phyloP scores from a whole-genome alignment of 2,888 invertebrate species.

The Ditula angustiorana region DNA sequence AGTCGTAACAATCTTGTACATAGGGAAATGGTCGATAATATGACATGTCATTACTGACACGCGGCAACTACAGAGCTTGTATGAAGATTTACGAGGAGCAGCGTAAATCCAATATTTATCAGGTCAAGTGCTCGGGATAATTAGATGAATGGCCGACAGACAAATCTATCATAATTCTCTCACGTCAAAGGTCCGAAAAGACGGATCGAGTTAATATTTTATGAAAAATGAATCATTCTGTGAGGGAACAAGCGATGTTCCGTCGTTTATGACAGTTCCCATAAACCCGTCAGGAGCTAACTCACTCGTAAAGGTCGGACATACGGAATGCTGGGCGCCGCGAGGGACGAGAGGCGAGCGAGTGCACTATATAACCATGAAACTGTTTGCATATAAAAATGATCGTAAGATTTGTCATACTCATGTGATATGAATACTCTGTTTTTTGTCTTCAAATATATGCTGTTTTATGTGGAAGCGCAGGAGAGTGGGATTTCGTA shows the following conservation, averaged over 20 bases:
- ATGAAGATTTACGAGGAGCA: background rate
- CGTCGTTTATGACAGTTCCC: slow-evolving; percentile 60
- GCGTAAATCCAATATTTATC: background rate
- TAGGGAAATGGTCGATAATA: background rate
- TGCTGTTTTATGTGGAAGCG: no score
- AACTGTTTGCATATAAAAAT: no score
- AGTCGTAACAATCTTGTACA: no score
- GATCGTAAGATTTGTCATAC: no score
- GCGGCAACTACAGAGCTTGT: background rate
- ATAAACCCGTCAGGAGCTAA: slow-evolving; percentile 68
- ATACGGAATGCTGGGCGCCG: slow-evolving; percentile 45
- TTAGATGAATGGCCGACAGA: slow-evolving; percentile 1
- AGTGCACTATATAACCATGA: background rate
- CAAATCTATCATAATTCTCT: slow-evolving; percentile 11
- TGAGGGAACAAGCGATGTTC: slow-evolving; percentile 24
- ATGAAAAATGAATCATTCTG: slow-evolving; percentile 34
- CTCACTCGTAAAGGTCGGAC: slow-evolving; percentile 63
- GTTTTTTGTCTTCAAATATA: no score
- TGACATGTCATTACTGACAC: background rate
- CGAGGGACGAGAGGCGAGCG: background rate
- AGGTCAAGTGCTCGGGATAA: background rate
- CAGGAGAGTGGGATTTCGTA: no score
- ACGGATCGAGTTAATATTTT: slow-evolving; percentile 35
- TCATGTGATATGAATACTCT: no score
- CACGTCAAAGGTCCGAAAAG: slow-evolving; percentile 14